Evolutionary conservation across 2,888 invertebrate genomes (phyloP), one percentile per base, ranked within the genome.

Genomic region (Volucella inanis): DNA sequence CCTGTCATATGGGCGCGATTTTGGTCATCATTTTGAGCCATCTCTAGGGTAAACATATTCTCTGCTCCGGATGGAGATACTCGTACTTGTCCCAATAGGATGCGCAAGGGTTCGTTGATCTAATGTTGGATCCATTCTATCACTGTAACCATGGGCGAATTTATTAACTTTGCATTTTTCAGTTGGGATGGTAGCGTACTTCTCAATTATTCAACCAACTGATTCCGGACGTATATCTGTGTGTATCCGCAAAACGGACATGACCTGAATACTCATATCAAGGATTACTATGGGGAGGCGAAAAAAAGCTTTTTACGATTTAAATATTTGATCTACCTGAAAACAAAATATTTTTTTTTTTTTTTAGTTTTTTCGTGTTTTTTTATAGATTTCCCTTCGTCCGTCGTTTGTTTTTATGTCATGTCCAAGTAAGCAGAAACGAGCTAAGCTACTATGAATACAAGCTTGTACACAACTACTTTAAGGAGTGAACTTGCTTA

Each of bases 311-410:
- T 68, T 81, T 77, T 68, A 76, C 76, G 76, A 59, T 80, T 85
- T 85, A 72, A 77, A 81, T 85, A 85, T 81, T 85, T 81, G 81
- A 85, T 85, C 67, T 72, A 85, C 85, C 85, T 77, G 70, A 80
- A 85, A 77, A 76, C 49, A 55, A 59, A 47, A 62, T 81, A 72
- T 64, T 62, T 59, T 18, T 39, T 31, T 62, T 15, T 54, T 14
- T 3, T 0, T 22, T 22, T 22, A 22, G 9, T 38, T 43, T 70
- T 1, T 59, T n/a, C n/a, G n/a, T 59, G 9, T 31, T 6, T 6
- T 31, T 31, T 74, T 61, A 8, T 74, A 50, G 49, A 65, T 64
- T 50, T 54, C 11, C 54, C 55, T 39, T 62, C 43, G 41, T 50
- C 54, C 45, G 38, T 61, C 31, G 43, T 85, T 62, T n/a, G 52